Conservation (phyloP, 1,140 invertebrate genomes). For the Lepidurus couesii region DNA sequence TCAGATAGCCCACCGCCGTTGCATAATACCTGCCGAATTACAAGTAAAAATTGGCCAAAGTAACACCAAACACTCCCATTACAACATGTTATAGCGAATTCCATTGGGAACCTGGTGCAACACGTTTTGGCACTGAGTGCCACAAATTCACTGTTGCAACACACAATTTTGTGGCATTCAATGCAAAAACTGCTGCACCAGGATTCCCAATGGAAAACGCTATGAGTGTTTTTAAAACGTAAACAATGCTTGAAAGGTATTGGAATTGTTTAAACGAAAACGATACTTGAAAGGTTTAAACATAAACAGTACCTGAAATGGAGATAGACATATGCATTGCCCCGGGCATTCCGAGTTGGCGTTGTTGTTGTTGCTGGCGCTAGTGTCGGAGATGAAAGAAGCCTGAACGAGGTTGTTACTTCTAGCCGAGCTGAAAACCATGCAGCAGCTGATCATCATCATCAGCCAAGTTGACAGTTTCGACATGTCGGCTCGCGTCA, state of each 20-base stretch:
- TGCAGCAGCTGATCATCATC: not conserved
- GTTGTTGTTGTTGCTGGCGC: not conserved
- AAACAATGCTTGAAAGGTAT: no score
- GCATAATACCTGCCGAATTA: conserved; percentile 62
- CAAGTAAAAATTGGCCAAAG: not conserved
- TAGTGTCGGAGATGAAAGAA: not conserved
- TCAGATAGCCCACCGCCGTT: conserved; percentile 71
- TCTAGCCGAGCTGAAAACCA: not conserved
- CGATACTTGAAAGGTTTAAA: no score
- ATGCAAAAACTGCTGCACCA: no score
- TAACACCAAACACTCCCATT: no score
- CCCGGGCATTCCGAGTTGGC: not conserved
- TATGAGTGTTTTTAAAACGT: no score
- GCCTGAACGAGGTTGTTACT: not conserved
- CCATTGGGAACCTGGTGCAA: no score
- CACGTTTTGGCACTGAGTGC: no score
- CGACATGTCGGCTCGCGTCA: not conserved
- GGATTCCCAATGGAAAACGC: no score
- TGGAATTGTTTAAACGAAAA: no score
- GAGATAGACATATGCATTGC: not conserved
- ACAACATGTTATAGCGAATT: no score
- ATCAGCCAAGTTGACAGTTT: not conserved
- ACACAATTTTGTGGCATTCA: no score
- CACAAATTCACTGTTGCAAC: no score
- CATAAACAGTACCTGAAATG: not conserved